Evolutionary conservation across 2,113 vertebrate species (phyloP), one percentile per base, ranked within the genome.

Genomic region (Arenaria interpres): DNA sequence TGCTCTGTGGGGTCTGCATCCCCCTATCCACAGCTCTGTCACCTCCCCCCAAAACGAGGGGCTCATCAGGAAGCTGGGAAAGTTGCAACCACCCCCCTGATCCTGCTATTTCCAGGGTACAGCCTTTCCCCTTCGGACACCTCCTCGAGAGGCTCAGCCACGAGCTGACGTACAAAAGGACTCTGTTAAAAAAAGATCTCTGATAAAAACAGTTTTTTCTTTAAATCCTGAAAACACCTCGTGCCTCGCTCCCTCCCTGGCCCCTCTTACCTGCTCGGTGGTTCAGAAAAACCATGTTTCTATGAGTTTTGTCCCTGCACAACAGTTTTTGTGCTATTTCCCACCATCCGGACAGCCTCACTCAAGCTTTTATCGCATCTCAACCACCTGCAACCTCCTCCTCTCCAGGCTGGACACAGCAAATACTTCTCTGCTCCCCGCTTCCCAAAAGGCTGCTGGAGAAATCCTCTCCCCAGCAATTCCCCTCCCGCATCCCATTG

Each of bases 11-110:
- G 28, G 22, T 59, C 60, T 37, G 10, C 2, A 1, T 48, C 11
- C 43, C 72, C 39, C 28, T 51, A 25, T 50, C 48, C 77, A 64
- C 57, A 79, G 33, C 41, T 77, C 35, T 0, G 0, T 25, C 64
- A 53, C 21, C 67, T 35, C 22, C 13, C 28, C n/a, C 37, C 1
- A 0, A 17, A 91, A 43, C 0, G 1, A 67, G 0, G 0, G 4
- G 37, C 24, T 45, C 62, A 53, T 17, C 39, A 64, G 39, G 4
- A 50, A 51, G 33, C 37, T 41, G 68, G 39, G 48, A 83, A 14
- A 81, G 84, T 11, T 2, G 3, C 39, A 33, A 4, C 25, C 78
- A 20, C 4, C 13, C 4, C 17, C 32, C 45, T 15, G 50, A 1
- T 48, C 75, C 56, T 14, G 37, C 37, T 32, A 10, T 62, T 33